These are phyloP conservation scores for Todus mexicanus DNA, from an alignment of 2,797 vertebrate species.

Conservation along the genomic window DNA sequence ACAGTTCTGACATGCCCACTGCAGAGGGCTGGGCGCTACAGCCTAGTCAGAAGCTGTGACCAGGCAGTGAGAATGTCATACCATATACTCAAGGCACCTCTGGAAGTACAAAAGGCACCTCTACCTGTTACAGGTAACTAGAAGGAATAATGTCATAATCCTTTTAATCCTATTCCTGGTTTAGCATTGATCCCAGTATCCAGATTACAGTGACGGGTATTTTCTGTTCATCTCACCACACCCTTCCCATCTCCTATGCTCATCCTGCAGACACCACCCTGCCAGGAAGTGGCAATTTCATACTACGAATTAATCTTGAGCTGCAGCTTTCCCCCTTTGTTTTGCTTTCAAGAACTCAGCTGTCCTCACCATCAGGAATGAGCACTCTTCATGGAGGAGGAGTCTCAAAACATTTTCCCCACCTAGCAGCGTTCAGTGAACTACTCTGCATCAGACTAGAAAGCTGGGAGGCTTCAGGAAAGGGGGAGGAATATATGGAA, in stretches of 20 bases:
- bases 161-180: neutral
- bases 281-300: neutral
- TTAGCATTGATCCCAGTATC: neutral
- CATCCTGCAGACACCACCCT: neutral
- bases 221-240: neutral
- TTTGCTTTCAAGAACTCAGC: neutral
- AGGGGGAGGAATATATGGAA: rapidly evolving
- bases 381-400: neutral
- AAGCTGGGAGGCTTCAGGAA: neutral
- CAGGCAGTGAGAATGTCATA: neutral
- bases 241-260: neutral
- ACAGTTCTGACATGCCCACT: neutral
- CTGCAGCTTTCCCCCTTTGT: neutral
- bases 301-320: neutral
- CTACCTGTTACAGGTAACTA: neutral
- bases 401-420: neutral
- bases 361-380: neutral
- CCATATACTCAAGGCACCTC: neutral
- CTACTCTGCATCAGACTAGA: neutral
- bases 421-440: neutral
- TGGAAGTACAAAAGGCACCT: neutral
- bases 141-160: neutral
- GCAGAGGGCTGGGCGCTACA: neutral
- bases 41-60: neutral
- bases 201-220: neutral